phyloP scores from a whole-genome alignment of 1,140 invertebrate genomes.

The Epicauta chinensis region DNA sequence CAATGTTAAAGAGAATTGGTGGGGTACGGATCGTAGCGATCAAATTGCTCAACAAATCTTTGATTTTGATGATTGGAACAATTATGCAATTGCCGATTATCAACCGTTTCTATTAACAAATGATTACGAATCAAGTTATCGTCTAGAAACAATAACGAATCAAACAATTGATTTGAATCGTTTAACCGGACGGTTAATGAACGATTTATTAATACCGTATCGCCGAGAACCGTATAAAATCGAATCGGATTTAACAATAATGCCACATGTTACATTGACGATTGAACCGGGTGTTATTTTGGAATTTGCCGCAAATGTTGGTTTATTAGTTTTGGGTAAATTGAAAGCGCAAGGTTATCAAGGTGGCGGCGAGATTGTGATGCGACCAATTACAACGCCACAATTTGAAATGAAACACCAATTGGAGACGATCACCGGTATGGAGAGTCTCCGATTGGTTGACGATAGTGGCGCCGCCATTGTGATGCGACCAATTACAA shows the following conservation, averaged over 20 bases:
- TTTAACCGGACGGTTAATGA: slow-evolving; percentile 77
- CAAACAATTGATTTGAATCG: slow-evolving; percentile 55
- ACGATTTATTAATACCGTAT: slow-evolving; percentile 63
- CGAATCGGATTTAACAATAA: slow-evolving; percentile 90
- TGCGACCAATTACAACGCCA: slow-evolving; percentile 64
- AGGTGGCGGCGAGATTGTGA: slow-evolving; percentile 72
- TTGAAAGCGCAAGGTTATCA: slow-evolving; percentile 77
- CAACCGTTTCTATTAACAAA: slow-evolving; percentile 78
- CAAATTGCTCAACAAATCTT: slow-evolving; percentile 84
- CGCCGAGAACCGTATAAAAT: slow-evolving; percentile 73
- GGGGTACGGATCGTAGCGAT: slow-evolving; percentile 71
- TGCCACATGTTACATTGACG: slow-evolving; percentile 82
- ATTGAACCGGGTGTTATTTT: slow-evolving; percentile 87
- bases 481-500: no score
- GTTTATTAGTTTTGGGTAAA: slow-evolving; percentile 90
- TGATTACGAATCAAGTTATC: slow-evolving; percentile 65
- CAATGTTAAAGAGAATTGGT: slow-evolving; percentile 93
- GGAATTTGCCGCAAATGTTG: slow-evolving; percentile 94
- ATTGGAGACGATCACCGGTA: slow-evolving; percentile 47
- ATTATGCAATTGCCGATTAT: slow-evolving; percentile 88
- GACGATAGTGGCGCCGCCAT: no score
- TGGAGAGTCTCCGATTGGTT: slow-evolving; percentile 63
- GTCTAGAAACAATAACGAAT: slow-evolving; percentile 50
- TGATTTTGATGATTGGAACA: slow-evolving; percentile 99
- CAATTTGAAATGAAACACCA: slow-evolving; percentile 42